Conservation (phyloP, 2,888 invertebrate genomes). For the Melanchra persicariae region DNA sequence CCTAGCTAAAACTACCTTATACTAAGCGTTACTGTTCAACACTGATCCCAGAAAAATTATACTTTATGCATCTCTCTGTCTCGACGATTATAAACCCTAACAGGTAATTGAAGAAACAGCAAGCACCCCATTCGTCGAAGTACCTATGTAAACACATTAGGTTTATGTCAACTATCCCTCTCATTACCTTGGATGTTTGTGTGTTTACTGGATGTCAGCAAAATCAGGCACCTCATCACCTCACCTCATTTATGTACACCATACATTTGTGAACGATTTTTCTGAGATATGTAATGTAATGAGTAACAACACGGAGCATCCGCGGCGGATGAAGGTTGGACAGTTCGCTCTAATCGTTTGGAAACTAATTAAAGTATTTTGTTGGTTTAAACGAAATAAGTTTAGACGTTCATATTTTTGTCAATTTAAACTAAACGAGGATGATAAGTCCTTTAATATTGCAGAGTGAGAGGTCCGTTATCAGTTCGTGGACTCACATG, state of each 20-base stretch:
- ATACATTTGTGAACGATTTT: not conserved
- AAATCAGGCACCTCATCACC: slow-evolving; percentile 26
- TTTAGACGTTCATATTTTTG: not conserved
- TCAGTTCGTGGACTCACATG: not conserved
- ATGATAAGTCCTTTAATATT: not conserved
- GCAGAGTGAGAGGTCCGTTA: not conserved
- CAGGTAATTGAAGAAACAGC: slow-evolving; percentile 72
- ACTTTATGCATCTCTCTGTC: slow-evolving; percentile 69
- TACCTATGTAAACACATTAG: slow-evolving; percentile 53
- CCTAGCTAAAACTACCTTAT: slow-evolving; percentile 35
- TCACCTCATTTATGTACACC: not conserved
- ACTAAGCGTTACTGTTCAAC: slow-evolving; percentile 45
- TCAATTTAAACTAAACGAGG: not conserved
- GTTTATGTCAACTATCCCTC: slow-evolving; percentile 45
- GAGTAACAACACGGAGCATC: not conserved
- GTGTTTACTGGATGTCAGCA: slow-evolving; percentile 28
- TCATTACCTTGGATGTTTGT: slow-evolving; percentile 37
- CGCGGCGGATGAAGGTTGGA: too few species aligned
- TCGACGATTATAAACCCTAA: slow-evolving; percentile 65
- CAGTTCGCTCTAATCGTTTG: not conserved
- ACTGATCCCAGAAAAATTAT: slow-evolving; percentile 46
- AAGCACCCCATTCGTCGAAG: slow-evolving; percentile 74
- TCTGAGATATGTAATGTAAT: not conserved
- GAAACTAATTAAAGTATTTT: not conserved
- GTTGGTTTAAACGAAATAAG: too few species aligned